Evolutionary conservation across 2,113 vertebrate species (phyloP).

Genomic region (Eira barbara): DNA sequence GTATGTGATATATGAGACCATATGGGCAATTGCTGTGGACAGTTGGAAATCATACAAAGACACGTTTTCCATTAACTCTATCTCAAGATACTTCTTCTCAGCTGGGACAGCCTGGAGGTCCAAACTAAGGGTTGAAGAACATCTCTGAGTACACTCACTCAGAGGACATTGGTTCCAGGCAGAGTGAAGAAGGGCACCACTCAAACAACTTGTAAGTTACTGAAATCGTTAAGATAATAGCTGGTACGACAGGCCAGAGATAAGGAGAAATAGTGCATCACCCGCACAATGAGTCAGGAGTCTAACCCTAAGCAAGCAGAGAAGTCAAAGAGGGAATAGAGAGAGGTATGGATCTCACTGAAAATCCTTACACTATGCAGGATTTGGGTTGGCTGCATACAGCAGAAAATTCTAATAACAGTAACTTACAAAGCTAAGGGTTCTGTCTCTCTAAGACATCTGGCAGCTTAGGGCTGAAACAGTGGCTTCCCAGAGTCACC

Average conservation of each 20-base stretch:
- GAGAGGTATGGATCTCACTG: neutral
- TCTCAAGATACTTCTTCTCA: neutral
- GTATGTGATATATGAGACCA: neutral
- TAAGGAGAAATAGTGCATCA: neutral
- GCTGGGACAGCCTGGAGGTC: neutral
- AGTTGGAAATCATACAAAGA: neutral
- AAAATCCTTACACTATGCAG: neutral
- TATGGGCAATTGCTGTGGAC: neutral
- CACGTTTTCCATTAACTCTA: neutral
- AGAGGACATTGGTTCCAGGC: neutral
- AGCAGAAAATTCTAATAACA: neutral
- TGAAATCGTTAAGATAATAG: neutral
- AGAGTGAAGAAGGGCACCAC: neutral
- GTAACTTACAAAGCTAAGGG: neutral
- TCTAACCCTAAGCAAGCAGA: neutral
- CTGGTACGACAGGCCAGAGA: neutral
- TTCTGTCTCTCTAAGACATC: neutral
- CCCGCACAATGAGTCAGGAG: neutral
- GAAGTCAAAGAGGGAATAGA: neutral
- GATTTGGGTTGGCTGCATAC: neutral
- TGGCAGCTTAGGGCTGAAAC: neutral
- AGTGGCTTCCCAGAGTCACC: neutral
- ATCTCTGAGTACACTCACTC: neutral
- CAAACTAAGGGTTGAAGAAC: neutral
- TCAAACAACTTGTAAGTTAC: neutral